Conservation (phyloP, 2,113 vertebrate genomes). For the Lota lota region DNA sequence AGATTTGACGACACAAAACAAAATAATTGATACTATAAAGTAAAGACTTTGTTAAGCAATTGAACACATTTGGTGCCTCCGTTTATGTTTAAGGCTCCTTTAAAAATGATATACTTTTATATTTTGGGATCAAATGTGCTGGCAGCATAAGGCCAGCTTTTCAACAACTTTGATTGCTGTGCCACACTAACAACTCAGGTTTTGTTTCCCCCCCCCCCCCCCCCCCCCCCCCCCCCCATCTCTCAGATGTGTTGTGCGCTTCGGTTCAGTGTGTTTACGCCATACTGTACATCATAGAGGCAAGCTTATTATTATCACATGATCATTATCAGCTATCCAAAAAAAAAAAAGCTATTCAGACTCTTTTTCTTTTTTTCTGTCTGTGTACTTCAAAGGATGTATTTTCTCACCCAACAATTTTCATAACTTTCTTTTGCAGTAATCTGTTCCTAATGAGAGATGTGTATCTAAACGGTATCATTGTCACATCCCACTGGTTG, state of each 20-base stretch:
- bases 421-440: conserved; percentile 56
- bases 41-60: conserved; percentile 79
- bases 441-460: conserved; percentile 62
- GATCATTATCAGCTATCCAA: conserved; percentile 54
- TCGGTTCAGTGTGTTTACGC: conserved; percentile 27
- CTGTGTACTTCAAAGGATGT: conserved; percentile 62
- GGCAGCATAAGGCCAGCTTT: no score
- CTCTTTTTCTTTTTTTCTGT: conserved; percentile 37
- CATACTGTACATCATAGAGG: conserved; percentile 50
- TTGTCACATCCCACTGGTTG: conserved; percentile 17
- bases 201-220: conserved; percentile 42
- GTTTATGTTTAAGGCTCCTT: conserved; percentile 62
- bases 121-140: conserved; percentile 66
- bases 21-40: conserved; percentile 49
- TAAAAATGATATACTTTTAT: conserved; percentile 17
- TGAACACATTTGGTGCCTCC: conserved; percentile 64
- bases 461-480: conserved; percentile 41
- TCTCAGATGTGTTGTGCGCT: conserved; percentile 54
- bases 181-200: conserved; percentile 6
- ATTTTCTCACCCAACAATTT: conserved; percentile 36
- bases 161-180: no score
- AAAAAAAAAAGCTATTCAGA: conserved; percentile 2
- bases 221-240: conserved; percentile 42
- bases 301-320: conserved; percentile 61
- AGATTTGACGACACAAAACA: conserved; percentile 23